These are phyloP conservation scores for Uloborus plumipes DNA, from an alignment of 2,888 invertebrate genomes.

Conservation along the genomic window DNA sequence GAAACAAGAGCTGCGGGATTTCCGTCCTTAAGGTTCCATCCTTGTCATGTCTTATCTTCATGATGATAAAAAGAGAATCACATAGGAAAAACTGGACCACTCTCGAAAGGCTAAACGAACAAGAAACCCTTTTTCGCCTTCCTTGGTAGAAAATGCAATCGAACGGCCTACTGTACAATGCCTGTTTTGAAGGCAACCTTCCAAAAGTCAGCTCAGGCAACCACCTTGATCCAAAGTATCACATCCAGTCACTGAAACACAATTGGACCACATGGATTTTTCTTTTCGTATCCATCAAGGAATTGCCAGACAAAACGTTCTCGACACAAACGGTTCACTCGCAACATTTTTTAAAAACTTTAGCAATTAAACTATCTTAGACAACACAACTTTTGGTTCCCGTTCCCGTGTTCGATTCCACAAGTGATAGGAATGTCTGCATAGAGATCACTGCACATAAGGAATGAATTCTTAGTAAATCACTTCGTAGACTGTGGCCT, in stretches of 20 bases:
- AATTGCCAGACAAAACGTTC: neutral
- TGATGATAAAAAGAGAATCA: slow-evolving; percentile 45
- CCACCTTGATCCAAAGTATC: no score
- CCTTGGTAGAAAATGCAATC: slow-evolving; percentile 31
- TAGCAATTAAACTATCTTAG: slow-evolving; percentile 1
- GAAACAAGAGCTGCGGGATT: slow-evolving; percentile 22
- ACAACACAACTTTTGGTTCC: slow-evolving; percentile 9
- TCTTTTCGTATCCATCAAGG: no score
- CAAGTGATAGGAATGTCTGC: slow-evolving; percentile 46
- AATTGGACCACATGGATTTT: no score
- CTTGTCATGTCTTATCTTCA: neutral
- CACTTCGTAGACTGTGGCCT: slow-evolving; percentile 96
- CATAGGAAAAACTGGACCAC: slow-evolving; percentile 58
- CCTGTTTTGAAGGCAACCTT: neutral
- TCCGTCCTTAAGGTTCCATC: neutral
- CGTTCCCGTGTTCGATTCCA: no score
- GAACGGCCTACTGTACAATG: slow-evolving; percentile 41
- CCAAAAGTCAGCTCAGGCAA: no score
- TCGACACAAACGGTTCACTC: neutral
- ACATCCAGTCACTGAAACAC: no score
- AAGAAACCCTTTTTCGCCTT: slow-evolving; percentile 17
- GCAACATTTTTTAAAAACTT: slow-evolving; percentile 2
- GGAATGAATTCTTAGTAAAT: slow-evolving; percentile 77
- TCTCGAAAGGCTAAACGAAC: slow-evolving; percentile 46
- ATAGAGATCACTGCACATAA: slow-evolving; percentile 29